A percentile compares a stretch with the other conserved stretches of the same genome.
Evolutionary conservation across 2,888 invertebrate genomes (phyloP).

Genomic region (Zaprionus lineosus): DNA sequence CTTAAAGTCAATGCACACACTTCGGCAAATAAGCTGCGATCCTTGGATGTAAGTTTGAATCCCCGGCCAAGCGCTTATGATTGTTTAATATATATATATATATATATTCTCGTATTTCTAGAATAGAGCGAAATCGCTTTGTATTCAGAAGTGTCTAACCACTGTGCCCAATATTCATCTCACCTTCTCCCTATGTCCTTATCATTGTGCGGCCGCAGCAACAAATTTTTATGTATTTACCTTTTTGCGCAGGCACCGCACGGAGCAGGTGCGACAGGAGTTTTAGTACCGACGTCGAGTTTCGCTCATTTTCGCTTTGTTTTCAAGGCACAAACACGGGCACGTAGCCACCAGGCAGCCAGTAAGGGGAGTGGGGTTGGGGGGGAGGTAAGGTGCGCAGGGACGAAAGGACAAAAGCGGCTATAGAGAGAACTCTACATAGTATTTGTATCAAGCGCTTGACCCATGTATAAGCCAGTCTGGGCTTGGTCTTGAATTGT

Average conservation of each 20-base stretch:
- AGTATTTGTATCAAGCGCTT: conserved; percentile 46
- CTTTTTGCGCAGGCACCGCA: conserved; percentile 57
- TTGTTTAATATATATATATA: too few species aligned
- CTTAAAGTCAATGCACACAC: too few species aligned
- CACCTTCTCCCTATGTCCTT: not conserved
- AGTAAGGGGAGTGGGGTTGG: not conserved
- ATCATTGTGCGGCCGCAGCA: conserved; percentile 49
- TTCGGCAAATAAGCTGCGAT: too few species aligned
- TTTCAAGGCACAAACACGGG: conserved; percentile 17
- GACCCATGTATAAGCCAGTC: conserved; percentile 36
- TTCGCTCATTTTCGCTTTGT: conserved; percentile 44
- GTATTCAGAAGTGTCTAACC: not conserved
- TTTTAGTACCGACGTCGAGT: conserved; percentile 3
- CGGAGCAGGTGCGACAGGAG: conserved; percentile 22
- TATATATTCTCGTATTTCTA: too few species aligned
- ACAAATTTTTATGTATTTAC: conserved; percentile 74
- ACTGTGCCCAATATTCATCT: conserved; percentile 17
- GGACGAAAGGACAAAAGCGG: not conserved
- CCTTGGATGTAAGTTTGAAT: too few species aligned
- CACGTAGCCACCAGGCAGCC: conserved; percentile 17
- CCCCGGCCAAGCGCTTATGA: too few species aligned
- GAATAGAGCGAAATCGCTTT: too few species aligned
- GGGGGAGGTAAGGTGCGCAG: not conserved
- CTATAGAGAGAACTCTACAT: not conserved
- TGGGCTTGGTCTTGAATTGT: not conserved